These are phyloP conservation scores for Tupaia chinensis DNA, from an alignment of 2,113 vertebrate species.

Conservation along the genomic window DNA sequence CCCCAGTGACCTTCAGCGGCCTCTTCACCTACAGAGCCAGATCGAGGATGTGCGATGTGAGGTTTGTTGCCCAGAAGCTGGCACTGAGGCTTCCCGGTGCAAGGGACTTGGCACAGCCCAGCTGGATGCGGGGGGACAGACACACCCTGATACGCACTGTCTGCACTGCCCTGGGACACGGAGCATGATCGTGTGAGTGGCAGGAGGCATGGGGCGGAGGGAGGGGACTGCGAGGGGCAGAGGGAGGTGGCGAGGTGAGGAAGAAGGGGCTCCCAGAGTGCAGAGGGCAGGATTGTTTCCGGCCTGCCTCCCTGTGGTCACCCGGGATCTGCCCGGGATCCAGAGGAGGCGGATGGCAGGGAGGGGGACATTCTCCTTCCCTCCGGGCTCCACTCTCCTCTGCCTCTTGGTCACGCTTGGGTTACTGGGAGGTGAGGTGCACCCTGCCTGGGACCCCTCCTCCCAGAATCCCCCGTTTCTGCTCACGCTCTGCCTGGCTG, in stretches of 20 bases:
- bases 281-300: rapidly evolving
- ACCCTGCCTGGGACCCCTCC: neutral
- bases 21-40: neutral
- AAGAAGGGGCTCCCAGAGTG: neutral
- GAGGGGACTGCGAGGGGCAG: neutral
- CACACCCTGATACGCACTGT: neutral
- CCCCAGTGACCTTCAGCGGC: neutral
- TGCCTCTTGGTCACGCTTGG: rapidly evolving
- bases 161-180: neutral
- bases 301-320: neutral
- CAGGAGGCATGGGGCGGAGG: neutral
- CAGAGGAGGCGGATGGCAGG: neutral
- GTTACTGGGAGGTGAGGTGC: neutral
- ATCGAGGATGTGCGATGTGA: neutral
- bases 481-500: neutral
- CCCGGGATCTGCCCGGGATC: neutral
- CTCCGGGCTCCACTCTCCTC: neutral
- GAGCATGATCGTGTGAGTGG: neutral
- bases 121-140: rapidly evolving
- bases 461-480: neutral
- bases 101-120: neutral
- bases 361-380: neutral
- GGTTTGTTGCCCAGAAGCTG: neutral
- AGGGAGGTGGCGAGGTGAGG: neutral
- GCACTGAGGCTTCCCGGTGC: rapidly evolving